Base-by-base conservation (phyloP, 2,113 vertebrate species). In the Syrrhaptes paradoxus region DNA sequence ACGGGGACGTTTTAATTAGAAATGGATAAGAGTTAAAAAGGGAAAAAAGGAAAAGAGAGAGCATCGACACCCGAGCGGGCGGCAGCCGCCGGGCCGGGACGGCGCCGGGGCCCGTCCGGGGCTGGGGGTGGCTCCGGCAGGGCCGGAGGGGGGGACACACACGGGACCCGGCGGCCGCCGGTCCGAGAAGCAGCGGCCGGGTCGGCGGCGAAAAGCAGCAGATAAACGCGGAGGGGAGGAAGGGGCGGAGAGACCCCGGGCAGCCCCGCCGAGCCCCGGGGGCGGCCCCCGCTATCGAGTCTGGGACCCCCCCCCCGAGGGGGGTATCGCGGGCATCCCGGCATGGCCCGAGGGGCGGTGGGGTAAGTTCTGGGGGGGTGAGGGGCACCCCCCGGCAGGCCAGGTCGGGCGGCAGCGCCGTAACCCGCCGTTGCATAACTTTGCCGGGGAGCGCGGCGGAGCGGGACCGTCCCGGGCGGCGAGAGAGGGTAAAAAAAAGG, bases 1-100 rank as follows among this genome's bases (percentile, higher is more conserved):
- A 95, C 92, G 90, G 95, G 96, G 94, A 93, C 78, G 85, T 92
- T 95, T 96, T 97, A 96, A 96, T 96, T 95, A 95, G 97, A 95
- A 97, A 95, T 72, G 89, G 93, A 65, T 73, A 93, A 92, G 88
- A 94, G 89, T 91, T 89, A 49, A 85, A 93, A 79, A 76, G 58
- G 48, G 48, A 8, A 38, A n/a, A 58, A 88, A 41, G 78, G 61
- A 6, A 85, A 63, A 61, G 25, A 58, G 73, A 89, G 51, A 17
- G 28, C 28, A 22, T 9, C 16, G 71, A 28, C 46, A 63, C 54
- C 83, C 32, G 87, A 52, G 83, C 20, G 55, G 72, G 86, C 45
- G 61, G 51, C 31, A 87, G 46, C 58, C 8, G 73, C 43, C n/a
- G 46, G 73, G 26, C 31, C 55, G 68, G 77, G 75, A 28, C 45